Base-by-base conservation (phyloP, 2,888 invertebrate genomes). In the Ochropacha duplaris region DNA sequence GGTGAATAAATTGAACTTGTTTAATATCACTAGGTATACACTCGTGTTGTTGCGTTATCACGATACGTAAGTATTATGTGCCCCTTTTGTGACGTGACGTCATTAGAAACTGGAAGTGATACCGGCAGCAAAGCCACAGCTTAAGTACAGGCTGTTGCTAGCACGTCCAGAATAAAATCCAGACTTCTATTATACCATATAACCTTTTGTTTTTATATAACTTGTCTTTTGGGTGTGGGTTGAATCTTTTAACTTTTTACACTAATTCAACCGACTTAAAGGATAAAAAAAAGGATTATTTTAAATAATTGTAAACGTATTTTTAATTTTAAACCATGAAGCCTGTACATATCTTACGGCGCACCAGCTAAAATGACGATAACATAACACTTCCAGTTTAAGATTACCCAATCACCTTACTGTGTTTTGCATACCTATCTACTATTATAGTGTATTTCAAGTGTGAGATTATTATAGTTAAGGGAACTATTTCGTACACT, bases 381-480 rank as follows among this genome's bases (percentile, higher is more conserved):
- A 44, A 19, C 19, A 9, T 16, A 16, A 16, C 0, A 19, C 44
- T 28, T 26, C 52, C 52, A 52, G 52, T 52, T 52, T 52, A 52
- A 11, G 22, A 34, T 24, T 8, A 50, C 50, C 28, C 26, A 16
- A 26, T 57, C 57, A 62, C 65, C 62, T 58, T 4, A 31, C 60
- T 57, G 61, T 69, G 64, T 57, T 67, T 57, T 54, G 36, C 58
- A 55, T 44, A 57, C n/a, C n/a, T n/a, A n/a, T n/a, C n/a, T n/a
- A n/a, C 49, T 58, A 54, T 56, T 62, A 51, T 60, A 62, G 58
- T 54, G 54, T 62, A 67, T 64, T 71, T 71, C 68, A 62, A 72
- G 73, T 78, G 78, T 78, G 83, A 81, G 79, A 84, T 83, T 83
- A 79, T 72, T 78, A 74, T 77, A 76, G 71, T 70, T 79, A 78